Percentiles rank a stretch among this genome's conserved stretches.
Conservation (phyloP, 35 echinoderm and acorn worm species). For the Stichopus chloronotus region DNA sequence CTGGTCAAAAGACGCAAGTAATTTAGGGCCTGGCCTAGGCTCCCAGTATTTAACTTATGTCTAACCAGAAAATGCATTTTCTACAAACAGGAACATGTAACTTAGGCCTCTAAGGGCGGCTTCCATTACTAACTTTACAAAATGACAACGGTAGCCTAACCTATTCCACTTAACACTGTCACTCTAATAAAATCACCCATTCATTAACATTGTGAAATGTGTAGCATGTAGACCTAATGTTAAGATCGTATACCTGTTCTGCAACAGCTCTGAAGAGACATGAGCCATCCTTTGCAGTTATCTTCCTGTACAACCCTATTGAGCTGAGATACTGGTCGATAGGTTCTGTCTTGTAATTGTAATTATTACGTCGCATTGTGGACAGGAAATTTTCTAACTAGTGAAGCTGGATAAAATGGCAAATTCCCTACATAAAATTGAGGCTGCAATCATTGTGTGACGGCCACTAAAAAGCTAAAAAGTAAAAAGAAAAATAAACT, state of each 20-base stretch:
- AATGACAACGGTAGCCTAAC: no score
- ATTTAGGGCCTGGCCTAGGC: no score
- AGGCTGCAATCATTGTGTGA: constrained; percentile 52
- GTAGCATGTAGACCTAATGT: background rate
- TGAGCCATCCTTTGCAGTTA: constrained; percentile 96
- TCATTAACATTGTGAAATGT: background rate
- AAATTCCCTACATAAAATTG: constrained; percentile 19
- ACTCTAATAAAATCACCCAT: no score
- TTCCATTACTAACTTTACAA: no score
- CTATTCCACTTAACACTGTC: no score
- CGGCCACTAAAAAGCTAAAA: constrained; percentile 55
- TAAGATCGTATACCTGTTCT: constrained; percentile 80
- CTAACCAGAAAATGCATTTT: no score
- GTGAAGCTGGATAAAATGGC: constrained; percentile 23
- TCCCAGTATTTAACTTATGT: no score
- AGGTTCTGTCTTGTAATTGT: constrained; percentile 73
- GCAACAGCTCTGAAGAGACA: constrained; percentile 96
- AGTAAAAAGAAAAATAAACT: constrained; percentile 55
- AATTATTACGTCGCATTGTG: constrained; percentile 34
- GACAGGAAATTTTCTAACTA: constrained; percentile 20
- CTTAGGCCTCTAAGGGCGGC: no score
- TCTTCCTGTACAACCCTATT: constrained; percentile 86
- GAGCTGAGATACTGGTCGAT: constrained; percentile 93
- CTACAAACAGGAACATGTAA: no score
- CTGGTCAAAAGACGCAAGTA: no score